Evolutionary conservation across 2,888 invertebrate species (phyloP).

Genomic region (Nemurella pictetii): DNA sequence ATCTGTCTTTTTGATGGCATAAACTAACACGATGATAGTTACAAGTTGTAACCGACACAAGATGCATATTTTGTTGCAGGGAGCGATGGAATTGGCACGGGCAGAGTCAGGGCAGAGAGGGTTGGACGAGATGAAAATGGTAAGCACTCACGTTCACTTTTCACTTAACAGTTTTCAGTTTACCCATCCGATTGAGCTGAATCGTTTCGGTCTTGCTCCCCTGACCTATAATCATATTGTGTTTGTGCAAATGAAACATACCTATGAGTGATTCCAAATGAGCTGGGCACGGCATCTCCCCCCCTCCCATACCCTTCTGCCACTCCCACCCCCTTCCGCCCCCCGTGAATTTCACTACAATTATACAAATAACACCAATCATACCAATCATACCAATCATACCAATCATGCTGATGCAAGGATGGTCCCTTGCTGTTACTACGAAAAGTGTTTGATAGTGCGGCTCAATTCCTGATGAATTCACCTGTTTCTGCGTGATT

Average conservation of each 20-base stretch:
- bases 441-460: background rate
- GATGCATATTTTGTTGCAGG: slow-evolving; percentile 11
- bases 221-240: background rate
- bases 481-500: background rate
- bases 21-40: too few relatives aligned
- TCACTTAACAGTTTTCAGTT: too few relatives aligned
- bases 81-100: slow-evolving; percentile 8
- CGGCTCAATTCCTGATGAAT: background rate
- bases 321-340: too few relatives aligned
- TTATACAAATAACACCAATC: background rate
- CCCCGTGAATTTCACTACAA: too few relatives aligned
- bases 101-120: slow-evolving; percentile 2
- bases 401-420: too few relatives aligned
- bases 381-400: background rate
- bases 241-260: too few relatives aligned
- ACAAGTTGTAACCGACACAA: too few relatives aligned
- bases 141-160: background rate
- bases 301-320: too few relatives aligned
- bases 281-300: background rate
- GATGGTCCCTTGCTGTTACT: too few relatives aligned
- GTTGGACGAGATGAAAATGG: slow-evolving; percentile 27
- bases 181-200: background rate
- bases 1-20: background rate
- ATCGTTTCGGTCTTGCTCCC: background rate
- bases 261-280: background rate